A percentile compares a stretch with the other conserved stretches of the same genome.
Evolutionary conservation across 23 tunicate genomes (phyloP).

Genomic region (Corella eumyota): DNA sequence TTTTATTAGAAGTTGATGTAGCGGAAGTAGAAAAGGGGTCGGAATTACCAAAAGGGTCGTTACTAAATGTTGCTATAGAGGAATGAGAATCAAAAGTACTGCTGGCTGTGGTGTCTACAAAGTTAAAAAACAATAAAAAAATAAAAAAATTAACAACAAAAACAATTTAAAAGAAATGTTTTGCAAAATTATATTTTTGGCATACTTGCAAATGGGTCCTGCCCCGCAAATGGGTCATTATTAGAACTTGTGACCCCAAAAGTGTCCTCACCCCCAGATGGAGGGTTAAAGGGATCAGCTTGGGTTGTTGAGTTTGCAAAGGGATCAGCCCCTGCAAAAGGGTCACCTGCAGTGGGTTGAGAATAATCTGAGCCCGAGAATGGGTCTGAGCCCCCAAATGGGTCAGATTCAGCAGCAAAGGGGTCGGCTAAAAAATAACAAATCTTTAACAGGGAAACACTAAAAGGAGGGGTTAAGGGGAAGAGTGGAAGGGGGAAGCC

Average conservation of each 20-base stretch:
- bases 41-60: conserved; percentile 11
- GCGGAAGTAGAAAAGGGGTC: conserved; percentile 7
- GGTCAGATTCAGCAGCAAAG: conserved; percentile 14
- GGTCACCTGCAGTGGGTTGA: conserved; percentile 22
- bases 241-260: conserved; percentile 4
- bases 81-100: too few relatives aligned
- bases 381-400: conserved; percentile 59
- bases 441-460: too few relatives aligned
- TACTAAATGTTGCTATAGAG: conserved; percentile 4
- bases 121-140: too few relatives aligned
- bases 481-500: too few relatives aligned
- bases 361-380: conserved; percentile 34
- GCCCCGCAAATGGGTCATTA: conserved; percentile 36
- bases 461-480: too few relatives aligned
- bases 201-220: conserved; percentile 64
- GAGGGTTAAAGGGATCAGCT: conserved; percentile 13
- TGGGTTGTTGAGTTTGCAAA: conserved; percentile 22
- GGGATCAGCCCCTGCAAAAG: conserved; percentile 70
- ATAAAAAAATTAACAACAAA: too few relatives aligned
- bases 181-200: too few relatives aligned
- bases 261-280: conserved; percentile 7
- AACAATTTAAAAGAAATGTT: too few relatives aligned
- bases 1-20: background rate
- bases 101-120: too few relatives aligned
- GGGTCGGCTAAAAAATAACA: background rate